phyloP scores from a whole-genome alignment of 2,888 invertebrate genomes.

The Arenicola marina region DNA sequence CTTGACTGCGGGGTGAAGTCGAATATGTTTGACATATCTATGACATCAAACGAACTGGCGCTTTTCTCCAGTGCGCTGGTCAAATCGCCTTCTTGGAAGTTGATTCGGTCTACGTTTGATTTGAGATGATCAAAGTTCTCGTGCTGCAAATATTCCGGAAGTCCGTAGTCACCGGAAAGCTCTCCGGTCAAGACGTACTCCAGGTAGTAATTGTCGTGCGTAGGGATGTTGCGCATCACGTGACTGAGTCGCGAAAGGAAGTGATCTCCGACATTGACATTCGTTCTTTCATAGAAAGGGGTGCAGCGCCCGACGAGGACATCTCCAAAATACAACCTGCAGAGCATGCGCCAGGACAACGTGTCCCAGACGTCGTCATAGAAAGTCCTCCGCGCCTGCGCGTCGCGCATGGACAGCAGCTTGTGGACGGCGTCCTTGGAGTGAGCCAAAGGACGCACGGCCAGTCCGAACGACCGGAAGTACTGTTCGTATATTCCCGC shows the following conservation, averaged over 20 bases:
- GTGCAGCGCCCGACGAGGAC: background rate
- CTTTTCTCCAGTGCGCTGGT: background rate
- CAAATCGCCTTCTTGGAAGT: background rate
- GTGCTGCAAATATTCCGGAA: background rate
- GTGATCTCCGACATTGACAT: background rate
- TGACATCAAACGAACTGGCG: background rate
- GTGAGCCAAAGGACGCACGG: background rate
- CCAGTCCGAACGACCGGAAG: background rate
- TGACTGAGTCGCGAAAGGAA: background rate
- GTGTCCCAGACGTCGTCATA: background rate
- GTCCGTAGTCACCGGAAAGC: background rate
- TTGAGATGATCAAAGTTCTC: background rate
- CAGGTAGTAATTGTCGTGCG: background rate
- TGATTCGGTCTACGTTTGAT: background rate
- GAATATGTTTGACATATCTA: constrained; percentile 1
- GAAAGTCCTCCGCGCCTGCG: background rate
- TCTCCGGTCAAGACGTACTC: background rate
- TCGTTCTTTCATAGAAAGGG: background rate
- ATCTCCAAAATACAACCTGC: constrained; percentile 1
- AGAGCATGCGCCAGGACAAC: background rate
- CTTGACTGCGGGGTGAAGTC: background rate
- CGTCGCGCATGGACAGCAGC: background rate
- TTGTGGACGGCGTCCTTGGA: background rate
- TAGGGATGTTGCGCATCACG: background rate
- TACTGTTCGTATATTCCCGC: background rate